Evolutionary conservation across 2,113 vertebrate genomes (phyloP).

Genomic region (Sorex araneus): DNA sequence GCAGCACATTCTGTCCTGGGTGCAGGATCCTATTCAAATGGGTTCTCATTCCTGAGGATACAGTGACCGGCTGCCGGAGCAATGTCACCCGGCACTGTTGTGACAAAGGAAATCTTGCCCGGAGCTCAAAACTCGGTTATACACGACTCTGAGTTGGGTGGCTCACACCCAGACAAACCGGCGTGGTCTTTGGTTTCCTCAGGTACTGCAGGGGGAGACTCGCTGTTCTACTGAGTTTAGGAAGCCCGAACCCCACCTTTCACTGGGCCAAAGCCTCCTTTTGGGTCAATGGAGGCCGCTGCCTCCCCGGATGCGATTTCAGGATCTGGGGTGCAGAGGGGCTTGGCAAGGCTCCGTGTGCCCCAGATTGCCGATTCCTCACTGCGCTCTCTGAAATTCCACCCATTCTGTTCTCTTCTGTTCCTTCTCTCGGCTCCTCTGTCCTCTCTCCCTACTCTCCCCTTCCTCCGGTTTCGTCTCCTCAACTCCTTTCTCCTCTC

Average conservation of each 20-base stretch:
- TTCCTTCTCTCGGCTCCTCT: neutral
- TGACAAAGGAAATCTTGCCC: conserved; percentile 45
- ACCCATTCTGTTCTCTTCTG: neutral
- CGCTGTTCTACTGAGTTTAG: too few species aligned
- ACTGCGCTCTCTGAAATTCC: neutral
- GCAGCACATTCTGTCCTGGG: conserved; percentile 58
- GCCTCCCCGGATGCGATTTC: neutral
- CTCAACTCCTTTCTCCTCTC: too few species aligned
- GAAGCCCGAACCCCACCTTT: neutral
- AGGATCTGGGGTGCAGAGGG: conserved; percentile 15
- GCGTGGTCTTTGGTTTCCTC: conserved; percentile 21
- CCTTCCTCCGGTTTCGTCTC: too few species aligned
- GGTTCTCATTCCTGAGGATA: conserved; percentile 44
- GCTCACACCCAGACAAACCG: neutral
- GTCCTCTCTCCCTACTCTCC: neutral
- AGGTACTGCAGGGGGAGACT: neutral
- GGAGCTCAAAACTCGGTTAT: conserved; percentile 43
- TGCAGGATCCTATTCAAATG: conserved; percentile 52
- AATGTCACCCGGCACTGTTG: conserved; percentile 26
- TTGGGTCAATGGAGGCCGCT: neutral
- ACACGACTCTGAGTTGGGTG: neutral
- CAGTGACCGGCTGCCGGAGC: conserved; percentile 50
- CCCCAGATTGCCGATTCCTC: neutral
- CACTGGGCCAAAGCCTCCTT: neutral
- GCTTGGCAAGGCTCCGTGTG: neutral